Evolutionary conservation across 2,888 invertebrate species (phyloP), one percentile per base, ranked within the genome.

Genomic region (Agonopterix heracliana): DNA sequence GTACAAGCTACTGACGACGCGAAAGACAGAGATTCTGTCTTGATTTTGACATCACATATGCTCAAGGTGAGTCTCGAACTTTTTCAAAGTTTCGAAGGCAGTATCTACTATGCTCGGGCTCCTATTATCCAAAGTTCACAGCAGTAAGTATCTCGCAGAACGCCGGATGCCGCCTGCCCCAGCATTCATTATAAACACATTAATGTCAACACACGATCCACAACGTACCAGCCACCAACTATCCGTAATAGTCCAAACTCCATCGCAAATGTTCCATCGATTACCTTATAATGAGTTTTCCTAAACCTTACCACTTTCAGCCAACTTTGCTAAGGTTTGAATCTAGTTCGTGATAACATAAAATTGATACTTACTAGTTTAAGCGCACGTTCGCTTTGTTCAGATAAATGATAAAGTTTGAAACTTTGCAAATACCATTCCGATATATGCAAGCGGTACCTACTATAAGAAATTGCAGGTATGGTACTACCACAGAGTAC

Each of bases 161-260:
- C 26, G 26, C 26, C 26, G 26, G 26, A 26, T 26, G 26, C 26
- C 26, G 26, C 26, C 26, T 26, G 26, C 46, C 36, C 44, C 13
- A 12, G 41, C 44, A 59, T 61, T 64, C 56, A 63, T 67, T 64
- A 67, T 59, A 64, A 68, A 59, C 59, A 61, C 60, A 60, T 66
- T 61, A 64, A 58, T 56, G 60, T 58, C 53, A 53, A 54, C 59
- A 53, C 54, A 54, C 54, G 57, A 53, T 53, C 53, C 45, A 12
- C 12, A 36, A 10, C 43, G 49, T 46, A 43, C 42, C 48, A 51
- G 44, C 50, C 56, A 47, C 46, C 44, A 53, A 52, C 53, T 54
- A 49, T 55, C 48, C 43, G 46, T 49, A 52, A 60, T 63, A 57
- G 53, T 50, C 48, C 54, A 45, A 50, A n/a, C 46, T 46, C 34